phyloP scores from a whole-genome alignment of 2,888 invertebrate genomes.

The Tyria jacobaeae region DNA sequence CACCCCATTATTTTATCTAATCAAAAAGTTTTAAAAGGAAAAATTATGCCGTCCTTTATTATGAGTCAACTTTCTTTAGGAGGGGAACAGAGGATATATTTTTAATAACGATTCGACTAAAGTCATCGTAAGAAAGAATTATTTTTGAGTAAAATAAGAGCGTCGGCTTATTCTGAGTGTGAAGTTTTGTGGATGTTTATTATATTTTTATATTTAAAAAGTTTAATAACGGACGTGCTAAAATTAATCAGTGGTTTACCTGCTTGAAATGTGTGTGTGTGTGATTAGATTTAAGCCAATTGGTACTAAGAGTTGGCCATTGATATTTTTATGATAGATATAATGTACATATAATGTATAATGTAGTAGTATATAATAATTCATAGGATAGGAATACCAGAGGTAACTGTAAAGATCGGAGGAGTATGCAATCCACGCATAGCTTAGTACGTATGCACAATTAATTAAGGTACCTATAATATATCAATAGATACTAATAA shows the following conservation, averaged over 20 bases:
- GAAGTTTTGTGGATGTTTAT: constrained; percentile 56
- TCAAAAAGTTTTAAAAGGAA: constrained; percentile 88
- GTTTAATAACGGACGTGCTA: constrained; percentile 27
- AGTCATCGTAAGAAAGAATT: constrained; percentile 67
- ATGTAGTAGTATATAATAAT: no score
- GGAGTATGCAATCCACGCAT: no score
- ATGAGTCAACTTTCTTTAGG: constrained; percentile 84
- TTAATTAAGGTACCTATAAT: neutral
- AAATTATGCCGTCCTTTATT: constrained; percentile 87
- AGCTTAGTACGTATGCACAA: neutral
- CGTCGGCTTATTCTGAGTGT: constrained; percentile 64
- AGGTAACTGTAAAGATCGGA: neutral
- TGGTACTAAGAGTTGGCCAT: no score
- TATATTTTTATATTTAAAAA: constrained; percentile 42
- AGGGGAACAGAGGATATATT: constrained; percentile 83
- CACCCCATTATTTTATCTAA: constrained; percentile 87
- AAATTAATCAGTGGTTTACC: neutral
- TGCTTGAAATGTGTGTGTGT: neutral
- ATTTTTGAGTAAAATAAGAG: constrained; percentile 59
- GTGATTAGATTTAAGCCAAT: neutral
- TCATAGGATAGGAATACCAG: neutral
- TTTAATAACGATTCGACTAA: constrained; percentile 83
- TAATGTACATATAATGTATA: no score
- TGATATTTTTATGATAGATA: no score
- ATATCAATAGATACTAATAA: neutral